phyloP scores from a whole-genome alignment of 1,140 invertebrate species.

The Cataglyphis hispanica region DNA sequence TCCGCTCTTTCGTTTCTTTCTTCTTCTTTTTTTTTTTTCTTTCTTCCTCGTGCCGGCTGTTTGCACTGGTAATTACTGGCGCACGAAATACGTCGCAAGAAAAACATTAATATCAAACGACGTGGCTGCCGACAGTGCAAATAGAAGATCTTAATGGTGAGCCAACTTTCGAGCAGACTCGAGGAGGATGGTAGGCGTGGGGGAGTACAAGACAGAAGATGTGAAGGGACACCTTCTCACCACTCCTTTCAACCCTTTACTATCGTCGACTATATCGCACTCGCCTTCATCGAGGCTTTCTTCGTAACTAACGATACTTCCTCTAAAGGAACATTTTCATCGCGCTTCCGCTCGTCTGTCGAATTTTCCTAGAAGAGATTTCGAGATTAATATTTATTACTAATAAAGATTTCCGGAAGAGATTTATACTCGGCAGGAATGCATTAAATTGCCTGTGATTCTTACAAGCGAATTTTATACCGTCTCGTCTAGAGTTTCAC shows the following conservation, averaged over 20 bases:
- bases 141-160: constrained; percentile 80
- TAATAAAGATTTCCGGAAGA: background rate
- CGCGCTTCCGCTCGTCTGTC: background rate
- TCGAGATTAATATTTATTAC: constrained; percentile 11
- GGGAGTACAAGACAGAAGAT: constrained; percentile 59
- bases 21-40: constrained; percentile 28
- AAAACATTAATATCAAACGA: constrained; percentile 84
- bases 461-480: constrained; percentile 51
- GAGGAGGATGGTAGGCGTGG: constrained; percentile 37
- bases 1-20: constrained; percentile 22
- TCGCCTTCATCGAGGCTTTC: constrained; percentile 49
- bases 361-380: constrained; percentile 1
- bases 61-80: constrained; percentile 80
- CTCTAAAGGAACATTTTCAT: constrained; percentile 41
- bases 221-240: constrained; percentile 57
- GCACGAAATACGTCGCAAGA: constrained; percentile 78
- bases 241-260: constrained; percentile 58
- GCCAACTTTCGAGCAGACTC: constrained; percentile 74
- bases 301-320: constrained; percentile 53
- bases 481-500: constrained; percentile 61
- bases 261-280: constrained; percentile 53
- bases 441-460: constrained; percentile 24
- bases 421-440: background rate
- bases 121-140: constrained; percentile 80
- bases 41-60: constrained; percentile 69